phyloP scores from a whole-genome alignment of 1,140 invertebrate genomes.

The Drosophila fuyamai region DNA sequence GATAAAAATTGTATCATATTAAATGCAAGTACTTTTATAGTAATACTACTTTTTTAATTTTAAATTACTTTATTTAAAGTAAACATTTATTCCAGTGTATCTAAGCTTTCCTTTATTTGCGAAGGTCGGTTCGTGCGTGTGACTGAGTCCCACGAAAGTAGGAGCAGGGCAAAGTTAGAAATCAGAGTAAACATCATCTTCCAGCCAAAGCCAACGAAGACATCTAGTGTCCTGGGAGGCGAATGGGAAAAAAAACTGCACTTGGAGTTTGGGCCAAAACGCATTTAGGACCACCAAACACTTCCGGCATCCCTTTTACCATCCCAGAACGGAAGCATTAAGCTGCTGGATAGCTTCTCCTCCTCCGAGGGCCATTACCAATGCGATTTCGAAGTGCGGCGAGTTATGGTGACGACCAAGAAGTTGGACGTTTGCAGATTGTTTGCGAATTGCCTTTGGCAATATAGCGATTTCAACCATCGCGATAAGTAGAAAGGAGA shows the following conservation, averaged over 20 bases:
- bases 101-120: constrained; percentile 25
- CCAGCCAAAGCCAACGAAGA: constrained; percentile 43
- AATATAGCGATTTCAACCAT: constrained; percentile 10
- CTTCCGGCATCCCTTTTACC: constrained; percentile 45
- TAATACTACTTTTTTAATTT: no score
- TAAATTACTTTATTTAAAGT: no score
- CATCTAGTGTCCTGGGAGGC: constrained; percentile 25
- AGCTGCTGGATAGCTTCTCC: constrained; percentile 30
- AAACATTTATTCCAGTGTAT: background rate
- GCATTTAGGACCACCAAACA: constrained; percentile 70
- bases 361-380: constrained; percentile 15
- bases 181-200: constrained; percentile 74
- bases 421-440: constrained; percentile 16
- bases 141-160: constrained; percentile 9
- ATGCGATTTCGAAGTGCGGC: constrained; percentile 20
- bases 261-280: constrained; percentile 54
- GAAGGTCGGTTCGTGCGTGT: constrained; percentile 21
- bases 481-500: constrained; percentile 10
- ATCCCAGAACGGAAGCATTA: constrained; percentile 64
- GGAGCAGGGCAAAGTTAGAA: constrained; percentile 54
- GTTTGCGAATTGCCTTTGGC: constrained; percentile 14
- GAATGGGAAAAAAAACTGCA: constrained; percentile 12
- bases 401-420: constrained; percentile 30
- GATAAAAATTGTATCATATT: no score
- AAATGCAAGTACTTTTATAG: no score